These are phyloP conservation scores for Amblyopsis rosae DNA, from an alignment of 2,113 vertebrate species.

Conservation along the genomic window DNA sequence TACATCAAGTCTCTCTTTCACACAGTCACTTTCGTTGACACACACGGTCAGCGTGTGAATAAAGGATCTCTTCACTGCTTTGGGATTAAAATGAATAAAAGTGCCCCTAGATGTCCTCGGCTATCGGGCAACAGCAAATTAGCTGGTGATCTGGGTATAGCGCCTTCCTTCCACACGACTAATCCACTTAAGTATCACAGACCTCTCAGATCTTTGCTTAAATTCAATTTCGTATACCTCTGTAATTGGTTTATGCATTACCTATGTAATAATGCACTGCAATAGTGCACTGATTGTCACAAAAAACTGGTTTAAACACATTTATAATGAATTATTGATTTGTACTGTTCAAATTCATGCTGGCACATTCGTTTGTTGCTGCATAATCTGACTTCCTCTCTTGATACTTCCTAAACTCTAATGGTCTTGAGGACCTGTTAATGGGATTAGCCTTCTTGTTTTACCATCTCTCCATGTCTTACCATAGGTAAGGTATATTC, in stretches of 20 bases:
- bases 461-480: slow-evolving; percentile 2
- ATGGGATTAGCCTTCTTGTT: slow-evolving; percentile 7
- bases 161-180: slow-evolving; percentile 34
- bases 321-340: slow-evolving; percentile 7
- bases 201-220: slow-evolving; percentile 18
- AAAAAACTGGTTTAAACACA: slow-evolving; percentile 27
- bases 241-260: slow-evolving; percentile 29
- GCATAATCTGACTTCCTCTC: slow-evolving; percentile 7
- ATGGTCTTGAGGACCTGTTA: slow-evolving; percentile 10
- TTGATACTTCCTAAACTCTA: neutral
- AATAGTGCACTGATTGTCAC: slow-evolving; percentile 10
- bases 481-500: no score
- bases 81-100: slow-evolving; percentile 41
- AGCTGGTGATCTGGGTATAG: slow-evolving; percentile 36
- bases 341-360: slow-evolving; percentile 24
- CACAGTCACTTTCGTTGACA: slow-evolving; percentile 18
- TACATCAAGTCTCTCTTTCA: slow-evolving; percentile 37
- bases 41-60: slow-evolving; percentile 20
- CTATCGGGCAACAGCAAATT: slow-evolving; percentile 34
- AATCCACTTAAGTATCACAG: slow-evolving; percentile 53
- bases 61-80: slow-evolving; percentile 22
- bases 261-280: slow-evolving; percentile 5
- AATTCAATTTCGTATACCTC: slow-evolving; percentile 21
- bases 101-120: slow-evolving; percentile 17
- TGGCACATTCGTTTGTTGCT: slow-evolving; percentile 31